Percentiles rank a stretch among this genome's conserved stretches.
Evolutionary conservation across 2,888 invertebrate genomes (phyloP).

Genomic region (Epinotia brunnichana): DNA sequence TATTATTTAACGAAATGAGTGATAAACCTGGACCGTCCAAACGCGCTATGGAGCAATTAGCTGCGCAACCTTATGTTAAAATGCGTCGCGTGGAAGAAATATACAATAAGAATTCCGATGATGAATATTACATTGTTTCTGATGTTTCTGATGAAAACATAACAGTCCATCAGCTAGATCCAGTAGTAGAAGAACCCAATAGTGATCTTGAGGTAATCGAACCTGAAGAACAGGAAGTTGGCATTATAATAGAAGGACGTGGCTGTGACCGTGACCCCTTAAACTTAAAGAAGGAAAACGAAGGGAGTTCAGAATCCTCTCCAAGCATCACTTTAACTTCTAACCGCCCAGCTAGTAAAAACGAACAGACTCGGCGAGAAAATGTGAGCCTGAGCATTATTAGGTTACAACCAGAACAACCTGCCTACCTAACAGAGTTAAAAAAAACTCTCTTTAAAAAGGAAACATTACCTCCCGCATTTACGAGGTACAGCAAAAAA

Average conservation of each 20-base stretch:
- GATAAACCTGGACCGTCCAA: not conserved
- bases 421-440: not conserved
- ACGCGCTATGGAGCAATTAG: conserved; percentile 6
- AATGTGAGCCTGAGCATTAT: not conserved
- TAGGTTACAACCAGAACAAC: not conserved
- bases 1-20: not conserved
- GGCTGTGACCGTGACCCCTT: not conserved
- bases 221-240: not conserved
- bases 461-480: not conserved
- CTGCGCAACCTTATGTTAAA: not conserved
- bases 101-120: not conserved
- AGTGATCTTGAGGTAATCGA: not conserved
- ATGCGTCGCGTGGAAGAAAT: conserved; percentile 14
- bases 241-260: not conserved
- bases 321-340: not conserved
- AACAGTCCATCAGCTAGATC: not conserved
- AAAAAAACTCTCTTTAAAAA: not conserved
- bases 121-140: conserved; percentile 5
- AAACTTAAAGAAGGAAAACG: not conserved
- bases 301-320: not conserved
- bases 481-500: not conserved
- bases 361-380: not conserved
- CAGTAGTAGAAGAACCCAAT: not conserved
- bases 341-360: too few species aligned
- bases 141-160: not conserved